Base-by-base conservation (phyloP, 37 sponge, comb jelly and placozoan species). In the Ianthella basta region DNA sequence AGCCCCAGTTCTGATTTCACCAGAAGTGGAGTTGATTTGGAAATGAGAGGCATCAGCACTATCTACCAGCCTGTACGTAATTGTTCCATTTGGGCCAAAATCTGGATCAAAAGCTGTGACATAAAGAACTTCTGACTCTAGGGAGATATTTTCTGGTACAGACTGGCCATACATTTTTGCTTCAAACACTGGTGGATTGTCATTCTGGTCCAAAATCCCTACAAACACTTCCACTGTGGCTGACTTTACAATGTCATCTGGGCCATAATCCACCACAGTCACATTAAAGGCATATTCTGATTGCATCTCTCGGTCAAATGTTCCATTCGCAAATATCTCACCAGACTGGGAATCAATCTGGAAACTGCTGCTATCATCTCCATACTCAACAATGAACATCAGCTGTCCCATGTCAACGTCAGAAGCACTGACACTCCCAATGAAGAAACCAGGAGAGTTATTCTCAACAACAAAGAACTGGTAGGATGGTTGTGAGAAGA, bases 101-200 rank as follows among this genome's bases (percentile, higher is more conserved):
- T 95, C 95, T 0, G 54, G 35, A 72, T 94, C 94, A 15, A 44
- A 27, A n/a, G 95, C 95, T n/a, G 38, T 24, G 15, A 91, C 56
- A 23, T 65, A 72, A 27, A 83, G 34, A 30, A 91, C 84, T 19
- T 54, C 29, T 4, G 54, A 20, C 0, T 73, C 80, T 35, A 39
- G n/a, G 4, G 64, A 13, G 0, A 79, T 18, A 33, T 80, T 81
- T 50, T 95, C 95, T 10, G 35, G 72, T 14, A 91, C 70, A 21
- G 64, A 30, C 2, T 44, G 55, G 19, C 18, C 38, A 72, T 88
- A 91, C 15, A 30, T 21, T 1, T 60, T 18, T 29, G 88, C 56
- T n/a, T 35, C 37, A 79, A 94, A 94, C 36, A 19, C 23, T 12
- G 95, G 95, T 0, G 85, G 32, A 35, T 63, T 89, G 59, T 94